These are phyloP conservation scores for Morphnarchus princeps DNA, from an alignment of 2,113 vertebrate species.

Conservation along the genomic window DNA sequence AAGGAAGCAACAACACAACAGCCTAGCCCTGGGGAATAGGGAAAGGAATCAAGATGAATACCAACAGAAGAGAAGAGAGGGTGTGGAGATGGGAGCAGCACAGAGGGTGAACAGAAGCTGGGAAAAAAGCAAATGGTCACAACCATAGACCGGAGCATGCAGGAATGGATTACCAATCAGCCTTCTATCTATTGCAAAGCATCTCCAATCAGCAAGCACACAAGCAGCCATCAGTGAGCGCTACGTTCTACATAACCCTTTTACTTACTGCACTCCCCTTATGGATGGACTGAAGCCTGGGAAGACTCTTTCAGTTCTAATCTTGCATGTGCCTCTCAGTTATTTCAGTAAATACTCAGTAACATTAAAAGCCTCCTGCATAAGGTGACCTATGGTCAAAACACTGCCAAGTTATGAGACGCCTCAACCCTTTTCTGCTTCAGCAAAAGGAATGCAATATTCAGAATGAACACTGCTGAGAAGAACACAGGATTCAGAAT, in stretches of 20 bases:
- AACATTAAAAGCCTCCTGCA: neutral
- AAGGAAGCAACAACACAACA: neutral
- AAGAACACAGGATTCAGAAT: neutral
- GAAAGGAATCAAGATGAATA: neutral
- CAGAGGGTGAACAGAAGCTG: neutral
- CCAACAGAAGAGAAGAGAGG: neutral
- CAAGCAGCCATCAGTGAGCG: neutral
- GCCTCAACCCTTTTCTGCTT: neutral
- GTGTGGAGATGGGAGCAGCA: neutral
- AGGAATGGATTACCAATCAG: neutral
- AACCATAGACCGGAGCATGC: neutral
- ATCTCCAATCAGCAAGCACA: neutral
- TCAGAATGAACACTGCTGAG: neutral
- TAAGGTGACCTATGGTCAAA: neutral
- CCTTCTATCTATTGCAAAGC: neutral
- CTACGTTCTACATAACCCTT: neutral
- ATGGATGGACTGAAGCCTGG: neutral
- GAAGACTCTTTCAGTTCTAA: neutral
- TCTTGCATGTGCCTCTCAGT: neutral
- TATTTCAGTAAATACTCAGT: neutral
- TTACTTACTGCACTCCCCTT: neutral
- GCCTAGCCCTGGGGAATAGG: neutral
- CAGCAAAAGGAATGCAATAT: neutral
- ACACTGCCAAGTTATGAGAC: neutral
- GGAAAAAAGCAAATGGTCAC: neutral